Percentiles rank a stretch among this genome's conserved stretches.
Evolutionary conservation across 2,888 invertebrate genomes (phyloP).

Genomic region (Cantharis nigra): DNA sequence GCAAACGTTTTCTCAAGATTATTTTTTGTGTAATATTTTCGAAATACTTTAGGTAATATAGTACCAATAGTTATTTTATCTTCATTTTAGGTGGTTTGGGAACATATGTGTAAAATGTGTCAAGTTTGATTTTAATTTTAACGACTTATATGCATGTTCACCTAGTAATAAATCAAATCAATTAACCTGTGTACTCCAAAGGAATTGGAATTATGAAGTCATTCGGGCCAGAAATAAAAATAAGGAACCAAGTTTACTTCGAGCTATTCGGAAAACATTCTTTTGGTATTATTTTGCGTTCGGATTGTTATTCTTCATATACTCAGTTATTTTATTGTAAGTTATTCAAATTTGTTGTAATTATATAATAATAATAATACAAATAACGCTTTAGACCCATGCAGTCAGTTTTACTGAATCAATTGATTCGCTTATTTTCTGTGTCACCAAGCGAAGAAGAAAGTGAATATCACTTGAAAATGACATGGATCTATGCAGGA

Average conservation of each 20-base stretch:
- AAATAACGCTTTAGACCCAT: background rate
- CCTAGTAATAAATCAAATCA: slow-evolving; percentile 68
- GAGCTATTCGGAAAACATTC: slow-evolving; percentile 64
- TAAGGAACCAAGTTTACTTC: slow-evolving; percentile 63
- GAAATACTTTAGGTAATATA: too few relatives aligned
- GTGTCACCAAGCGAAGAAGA: too few relatives aligned
- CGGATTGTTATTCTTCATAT: too few relatives aligned
- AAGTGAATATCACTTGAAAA: background rate
- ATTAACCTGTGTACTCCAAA: slow-evolving; percentile 66
- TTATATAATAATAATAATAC: too few relatives aligned
- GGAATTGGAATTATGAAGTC: slow-evolving; percentile 67
- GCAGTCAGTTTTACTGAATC: too few relatives aligned
- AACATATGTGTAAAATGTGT: slow-evolving; percentile 71
- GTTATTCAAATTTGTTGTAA: too few relatives aligned
- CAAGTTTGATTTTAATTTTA: slow-evolving; percentile 66
- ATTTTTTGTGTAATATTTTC: too few relatives aligned
- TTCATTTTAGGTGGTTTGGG: slow-evolving; percentile 66
- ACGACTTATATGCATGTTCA: slow-evolving; percentile 69
- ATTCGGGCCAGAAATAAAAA: slow-evolving; percentile 49
- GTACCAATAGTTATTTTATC: too few relatives aligned
- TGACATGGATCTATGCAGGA: background rate
- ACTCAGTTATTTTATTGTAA: too few relatives aligned
- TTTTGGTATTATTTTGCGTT: slow-evolving; percentile 48
- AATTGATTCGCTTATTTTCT: too few relatives aligned
- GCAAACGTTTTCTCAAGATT: too few relatives aligned